These are phyloP conservation scores for Propsilocerus akamusi DNA, from an alignment of 1,140 invertebrate genomes.

Conservation along the genomic window DNA sequence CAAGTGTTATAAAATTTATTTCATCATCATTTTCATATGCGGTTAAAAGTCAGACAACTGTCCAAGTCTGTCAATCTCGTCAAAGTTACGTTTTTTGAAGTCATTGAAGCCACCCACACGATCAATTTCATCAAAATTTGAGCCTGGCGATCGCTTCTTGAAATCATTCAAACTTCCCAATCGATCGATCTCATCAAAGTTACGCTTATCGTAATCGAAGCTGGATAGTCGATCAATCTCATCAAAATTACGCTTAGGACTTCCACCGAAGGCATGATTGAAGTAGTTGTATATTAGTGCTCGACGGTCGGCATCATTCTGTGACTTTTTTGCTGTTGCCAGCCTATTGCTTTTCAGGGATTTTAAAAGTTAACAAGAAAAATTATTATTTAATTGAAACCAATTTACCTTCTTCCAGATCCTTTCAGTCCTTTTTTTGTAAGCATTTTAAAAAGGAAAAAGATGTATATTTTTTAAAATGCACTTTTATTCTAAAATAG, in stretches of 20 bases:
- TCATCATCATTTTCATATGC: no score
- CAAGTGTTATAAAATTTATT: no score
- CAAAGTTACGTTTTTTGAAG: not conserved
- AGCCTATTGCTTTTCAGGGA: not conserved
- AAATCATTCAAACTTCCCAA: not conserved
- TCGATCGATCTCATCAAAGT: conserved; percentile 1
- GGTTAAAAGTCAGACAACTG: not conserved
- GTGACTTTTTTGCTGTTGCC: not conserved
- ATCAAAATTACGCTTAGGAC: not conserved
- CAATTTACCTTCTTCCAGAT: not conserved
- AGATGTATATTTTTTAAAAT: no score
- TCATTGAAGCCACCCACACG: not conserved
- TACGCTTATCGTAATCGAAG: no score
- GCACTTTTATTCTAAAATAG: no score
- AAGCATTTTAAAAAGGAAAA: no score
- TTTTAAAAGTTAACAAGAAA: not conserved
- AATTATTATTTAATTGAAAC: not conserved
- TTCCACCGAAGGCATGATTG: not conserved
- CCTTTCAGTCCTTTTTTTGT: not conserved
- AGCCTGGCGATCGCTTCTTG: no score
- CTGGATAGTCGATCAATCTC: not conserved
- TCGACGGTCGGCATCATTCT: not conserved
- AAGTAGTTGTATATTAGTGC: not conserved
- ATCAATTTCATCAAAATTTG: not conserved
- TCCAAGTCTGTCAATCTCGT: not conserved